Percentiles rank a stretch among this genome's conserved stretches.
phyloP scores from a whole-genome alignment of 2,113 vertebrate genomes.

The Phylloscopus trochiloides region DNA sequence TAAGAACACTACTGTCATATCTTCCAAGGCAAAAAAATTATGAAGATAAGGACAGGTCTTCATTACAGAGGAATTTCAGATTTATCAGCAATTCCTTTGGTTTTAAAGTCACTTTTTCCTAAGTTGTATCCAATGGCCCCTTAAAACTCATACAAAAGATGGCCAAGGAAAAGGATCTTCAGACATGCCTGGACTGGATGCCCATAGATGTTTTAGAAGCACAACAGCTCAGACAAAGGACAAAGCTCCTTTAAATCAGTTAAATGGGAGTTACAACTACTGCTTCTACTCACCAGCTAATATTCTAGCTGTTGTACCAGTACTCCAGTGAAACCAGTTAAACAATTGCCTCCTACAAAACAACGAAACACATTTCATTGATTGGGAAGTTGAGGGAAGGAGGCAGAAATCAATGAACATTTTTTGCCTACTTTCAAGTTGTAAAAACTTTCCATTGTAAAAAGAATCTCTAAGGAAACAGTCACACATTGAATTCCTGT shows the following conservation, averaged over 20 bases:
- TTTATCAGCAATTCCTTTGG: not conserved
- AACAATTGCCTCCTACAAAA: conserved; percentile 80
- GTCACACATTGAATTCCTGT: not conserved
- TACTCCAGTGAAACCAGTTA: conserved; percentile 83
- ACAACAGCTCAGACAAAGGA: not conserved
- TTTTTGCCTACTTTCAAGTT: not conserved
- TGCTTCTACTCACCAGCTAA: conserved; percentile 79
- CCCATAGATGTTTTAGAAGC: not conserved
- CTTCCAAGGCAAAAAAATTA: not conserved
- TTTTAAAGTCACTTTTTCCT: not conserved
- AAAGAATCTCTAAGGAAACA: not conserved
- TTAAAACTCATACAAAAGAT: not conserved
- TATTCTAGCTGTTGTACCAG: conserved; percentile 80
- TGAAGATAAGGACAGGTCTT: not conserved
- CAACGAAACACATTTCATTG: not conserved
- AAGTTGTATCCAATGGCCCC: not conserved
- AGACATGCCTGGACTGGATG: not conserved
- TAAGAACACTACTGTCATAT: not conserved
- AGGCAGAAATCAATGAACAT: not conserved
- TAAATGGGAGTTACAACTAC: not conserved
- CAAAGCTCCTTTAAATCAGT: not conserved
- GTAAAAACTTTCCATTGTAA: not conserved
- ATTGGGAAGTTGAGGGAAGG: not conserved
- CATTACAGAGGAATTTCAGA: not conserved
- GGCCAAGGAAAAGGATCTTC: not conserved